These are phyloP conservation scores for Meteorus cinctellus DNA, from an alignment of 2,888 invertebrate species.

Conservation along the genomic window DNA sequence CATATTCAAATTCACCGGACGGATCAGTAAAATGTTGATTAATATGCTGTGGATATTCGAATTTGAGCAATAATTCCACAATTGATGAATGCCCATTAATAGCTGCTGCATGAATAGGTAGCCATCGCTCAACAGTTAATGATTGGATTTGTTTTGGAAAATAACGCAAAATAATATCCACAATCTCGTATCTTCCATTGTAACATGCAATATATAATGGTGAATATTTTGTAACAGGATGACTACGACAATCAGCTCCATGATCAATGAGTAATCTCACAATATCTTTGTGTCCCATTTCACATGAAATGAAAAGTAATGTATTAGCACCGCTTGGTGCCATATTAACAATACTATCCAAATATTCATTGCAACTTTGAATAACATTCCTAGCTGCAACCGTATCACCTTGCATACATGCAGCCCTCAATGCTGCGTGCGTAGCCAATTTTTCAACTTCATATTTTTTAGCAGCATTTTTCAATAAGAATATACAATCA, in stretches of 20 bases:
- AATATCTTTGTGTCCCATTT: conserved; percentile 86
- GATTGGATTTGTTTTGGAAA: conserved; percentile 91
- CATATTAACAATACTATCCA: conserved; percentile 87
- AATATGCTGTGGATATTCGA: conserved; percentile 85
- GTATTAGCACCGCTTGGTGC: conserved; percentile 92
- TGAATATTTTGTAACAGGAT: conserved; percentile 93
- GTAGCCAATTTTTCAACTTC: conserved; percentile 84
- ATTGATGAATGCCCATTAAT: conserved; percentile 89
- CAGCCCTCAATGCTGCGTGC: conserved; percentile 85
- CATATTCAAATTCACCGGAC: conserved; percentile 86
- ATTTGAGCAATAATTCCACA: conserved; percentile 86
- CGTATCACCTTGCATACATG: conserved; percentile 84
- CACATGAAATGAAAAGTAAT: conserved; percentile 90
- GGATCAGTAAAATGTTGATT: conserved; percentile 81
- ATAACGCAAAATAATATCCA: conserved; percentile 82
- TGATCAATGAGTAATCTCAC: conserved; percentile 85
- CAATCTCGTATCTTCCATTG: conserved; percentile 87
- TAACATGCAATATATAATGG: conserved; percentile 94
- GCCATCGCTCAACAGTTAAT: conserved; percentile 92
- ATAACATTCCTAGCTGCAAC: conserved; percentile 80
- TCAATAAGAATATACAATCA: conserved; percentile 79
- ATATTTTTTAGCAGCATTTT: conserved; percentile 79
- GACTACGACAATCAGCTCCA: conserved; percentile 91
- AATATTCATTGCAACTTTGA: conserved; percentile 79
- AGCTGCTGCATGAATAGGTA: conserved; percentile 94